A percentile compares a stretch with the other conserved stretches of the same genome.
Conservation (phyloP, 1,140 invertebrate species). For the Drosophila rufa region DNA sequence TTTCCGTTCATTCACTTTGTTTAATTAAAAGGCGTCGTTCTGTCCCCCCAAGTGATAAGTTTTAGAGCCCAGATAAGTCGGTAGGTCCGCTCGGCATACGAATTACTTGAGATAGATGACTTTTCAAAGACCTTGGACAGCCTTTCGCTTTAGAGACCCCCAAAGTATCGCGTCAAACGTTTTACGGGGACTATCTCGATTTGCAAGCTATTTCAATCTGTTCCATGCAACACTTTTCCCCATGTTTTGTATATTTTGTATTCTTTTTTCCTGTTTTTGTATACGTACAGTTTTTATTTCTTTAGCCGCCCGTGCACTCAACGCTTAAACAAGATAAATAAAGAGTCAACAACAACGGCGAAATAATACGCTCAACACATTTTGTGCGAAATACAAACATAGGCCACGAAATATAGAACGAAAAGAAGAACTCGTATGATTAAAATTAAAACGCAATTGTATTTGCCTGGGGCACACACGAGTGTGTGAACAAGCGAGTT, state of each 20-base stretch:
- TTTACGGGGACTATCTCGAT: constrained; percentile 13
- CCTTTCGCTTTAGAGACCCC: constrained; percentile 42
- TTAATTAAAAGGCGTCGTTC: constrained; percentile 56
- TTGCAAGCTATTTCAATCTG: constrained; percentile 31
- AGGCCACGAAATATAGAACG: constrained; percentile 44
- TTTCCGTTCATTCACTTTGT: constrained; percentile 71
- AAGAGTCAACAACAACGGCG: constrained; percentile 40
- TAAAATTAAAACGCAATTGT: constrained; percentile 79
- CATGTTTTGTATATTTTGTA: constrained; percentile 36
- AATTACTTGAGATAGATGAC: constrained; percentile 51
- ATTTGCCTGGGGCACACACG: constrained; percentile 46
- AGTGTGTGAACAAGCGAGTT: constrained; percentile 28
- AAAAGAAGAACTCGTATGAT: constrained; percentile 48
- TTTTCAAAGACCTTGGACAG: constrained; percentile 76
- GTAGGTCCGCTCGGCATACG: constrained; percentile 3
- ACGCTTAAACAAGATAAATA: constrained; percentile 35
- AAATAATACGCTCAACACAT: constrained; percentile 65
- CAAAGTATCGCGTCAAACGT: constrained; percentile 28
- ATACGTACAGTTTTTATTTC: constrained; percentile 46
- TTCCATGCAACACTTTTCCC: constrained; percentile 36
- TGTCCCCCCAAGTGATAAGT: constrained; percentile 17
- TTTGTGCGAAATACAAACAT: constrained; percentile 50
- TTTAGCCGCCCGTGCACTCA: constrained; percentile 40
- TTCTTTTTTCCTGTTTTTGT: constrained; percentile 32
- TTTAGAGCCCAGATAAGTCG: constrained; percentile 17